Percentiles rank a stretch among this genome's conserved stretches.
Conservation (phyloP, 2,113 vertebrate genomes). For the Ivindomyrus marchei region DNA sequence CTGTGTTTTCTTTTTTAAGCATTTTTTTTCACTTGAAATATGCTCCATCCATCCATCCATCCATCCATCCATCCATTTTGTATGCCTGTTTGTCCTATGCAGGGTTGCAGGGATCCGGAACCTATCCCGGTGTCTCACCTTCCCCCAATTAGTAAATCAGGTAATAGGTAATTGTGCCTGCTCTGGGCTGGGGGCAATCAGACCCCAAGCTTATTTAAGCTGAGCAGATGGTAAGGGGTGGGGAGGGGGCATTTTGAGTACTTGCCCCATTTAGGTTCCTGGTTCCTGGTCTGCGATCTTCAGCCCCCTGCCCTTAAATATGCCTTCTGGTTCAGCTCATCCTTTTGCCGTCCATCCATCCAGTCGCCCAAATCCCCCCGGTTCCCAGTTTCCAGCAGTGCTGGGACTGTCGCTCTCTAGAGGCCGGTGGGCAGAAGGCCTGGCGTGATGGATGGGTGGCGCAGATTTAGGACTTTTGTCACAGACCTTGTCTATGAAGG, state of each 20-base stretch:
- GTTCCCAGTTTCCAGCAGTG: too few relatives aligned
- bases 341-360: background rate
- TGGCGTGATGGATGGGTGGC: background rate
- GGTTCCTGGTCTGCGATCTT: background rate
- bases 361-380: background rate
- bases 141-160: background rate
- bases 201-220: too few relatives aligned
- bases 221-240: too few relatives aligned
- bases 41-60: background rate
- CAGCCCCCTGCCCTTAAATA: background rate
- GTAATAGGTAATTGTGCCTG: background rate
- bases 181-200: background rate
- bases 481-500: background rate
- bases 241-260: background rate
- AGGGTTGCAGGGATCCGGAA: background rate
- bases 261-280: background rate
- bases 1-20: background rate
- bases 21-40: background rate
- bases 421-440: background rate
- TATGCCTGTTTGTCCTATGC: background rate
- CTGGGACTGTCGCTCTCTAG: background rate
- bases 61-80: background rate
- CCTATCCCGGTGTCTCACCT: background rate
- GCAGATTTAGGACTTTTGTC: background rate
- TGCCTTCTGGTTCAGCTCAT: background rate